A percentile compares a stretch with the other conserved stretches of the same genome.
These are phyloP conservation scores for Cydia splendana DNA, from an alignment of 1,140 invertebrate species.

Conservation along the genomic window DNA sequence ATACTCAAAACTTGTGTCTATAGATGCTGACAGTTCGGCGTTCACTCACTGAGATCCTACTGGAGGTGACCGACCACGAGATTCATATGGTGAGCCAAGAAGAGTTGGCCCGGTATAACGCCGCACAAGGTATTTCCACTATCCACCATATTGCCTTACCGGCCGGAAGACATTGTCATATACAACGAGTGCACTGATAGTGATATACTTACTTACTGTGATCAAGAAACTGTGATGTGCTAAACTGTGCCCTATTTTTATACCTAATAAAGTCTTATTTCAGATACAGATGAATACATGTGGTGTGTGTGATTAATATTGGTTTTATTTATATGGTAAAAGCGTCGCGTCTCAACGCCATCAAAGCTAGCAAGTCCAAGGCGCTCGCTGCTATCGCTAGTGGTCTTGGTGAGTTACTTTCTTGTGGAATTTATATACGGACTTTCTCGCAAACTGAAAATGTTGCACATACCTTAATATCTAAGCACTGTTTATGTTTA, in stretches of 20 bases:
- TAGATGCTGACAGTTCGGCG: constrained; percentile 94
- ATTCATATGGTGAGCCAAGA: constrained; percentile 90
- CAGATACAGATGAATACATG: constrained; percentile 74
- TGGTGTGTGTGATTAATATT: constrained; percentile 76
- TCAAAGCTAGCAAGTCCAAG: constrained; percentile 79
- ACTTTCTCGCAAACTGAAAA: constrained; percentile 51
- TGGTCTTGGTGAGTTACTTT: constrained; percentile 74
- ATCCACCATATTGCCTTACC: constrained; percentile 59
- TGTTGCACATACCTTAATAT: background rate
- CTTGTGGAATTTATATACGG: constrained; percentile 40
- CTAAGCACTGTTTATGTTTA: background rate
- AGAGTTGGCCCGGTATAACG: constrained; percentile 77
- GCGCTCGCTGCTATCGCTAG: constrained; percentile 78
- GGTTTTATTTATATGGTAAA: constrained; percentile 81
- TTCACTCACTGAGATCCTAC: constrained; percentile 93
- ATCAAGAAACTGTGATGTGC: constrained; percentile 59
- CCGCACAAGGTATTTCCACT: constrained; percentile 77
- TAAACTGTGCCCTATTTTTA: constrained; percentile 55
- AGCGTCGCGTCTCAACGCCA: constrained; percentile 78
- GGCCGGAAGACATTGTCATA: constrained; percentile 62
- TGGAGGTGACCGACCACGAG: constrained; percentile 96
- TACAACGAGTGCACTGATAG: constrained; percentile 60
- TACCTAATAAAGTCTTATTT: constrained; percentile 76
- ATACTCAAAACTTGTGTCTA: constrained; percentile 38
- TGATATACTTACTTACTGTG: constrained; percentile 47